phyloP scores from a whole-genome alignment of 2,797 vertebrate species.

The Melanotaenia trifasciata region DNA sequence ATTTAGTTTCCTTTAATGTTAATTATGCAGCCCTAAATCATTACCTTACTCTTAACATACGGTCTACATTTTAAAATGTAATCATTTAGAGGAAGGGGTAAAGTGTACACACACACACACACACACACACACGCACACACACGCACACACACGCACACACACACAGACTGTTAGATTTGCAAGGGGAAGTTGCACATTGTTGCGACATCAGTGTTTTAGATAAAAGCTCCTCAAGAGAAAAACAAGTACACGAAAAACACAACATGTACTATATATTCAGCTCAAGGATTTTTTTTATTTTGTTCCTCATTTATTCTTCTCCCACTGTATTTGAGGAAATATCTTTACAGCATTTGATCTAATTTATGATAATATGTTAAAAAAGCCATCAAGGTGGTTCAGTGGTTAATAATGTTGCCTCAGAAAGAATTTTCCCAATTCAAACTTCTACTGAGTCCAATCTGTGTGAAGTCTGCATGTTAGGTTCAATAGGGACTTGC shows the following conservation, averaged over 20 bases:
- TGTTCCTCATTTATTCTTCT: neutral
- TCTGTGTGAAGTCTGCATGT: neutral
- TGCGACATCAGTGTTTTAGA: constrained; percentile 67
- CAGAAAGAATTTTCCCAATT: neutral
- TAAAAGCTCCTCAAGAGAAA: constrained; percentile 48
- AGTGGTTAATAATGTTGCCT: neutral
- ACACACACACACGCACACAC: constrained; percentile 18
- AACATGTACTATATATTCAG: constrained; percentile 9
- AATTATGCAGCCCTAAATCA: neutral
- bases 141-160: constrained; percentile 18
- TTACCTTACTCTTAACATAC: neutral
- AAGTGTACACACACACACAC: constrained; percentile 10
- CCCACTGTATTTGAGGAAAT: neutral
- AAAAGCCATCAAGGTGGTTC: neutral
- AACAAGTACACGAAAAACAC: constrained; percentile 12
- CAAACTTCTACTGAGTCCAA: neutral
- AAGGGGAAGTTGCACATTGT: constrained; percentile 68
- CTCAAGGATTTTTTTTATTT: neutral
- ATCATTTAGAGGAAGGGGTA: neutral
- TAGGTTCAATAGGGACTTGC: neutral
- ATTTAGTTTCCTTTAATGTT: neutral
- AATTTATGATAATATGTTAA: neutral
- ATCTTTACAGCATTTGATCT: neutral
- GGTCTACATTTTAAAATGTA: neutral
- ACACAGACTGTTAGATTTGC: constrained; percentile 31